Conservation (phyloP, 2,113 vertebrate species). For the Phalacrocorax brasilianus region DNA sequence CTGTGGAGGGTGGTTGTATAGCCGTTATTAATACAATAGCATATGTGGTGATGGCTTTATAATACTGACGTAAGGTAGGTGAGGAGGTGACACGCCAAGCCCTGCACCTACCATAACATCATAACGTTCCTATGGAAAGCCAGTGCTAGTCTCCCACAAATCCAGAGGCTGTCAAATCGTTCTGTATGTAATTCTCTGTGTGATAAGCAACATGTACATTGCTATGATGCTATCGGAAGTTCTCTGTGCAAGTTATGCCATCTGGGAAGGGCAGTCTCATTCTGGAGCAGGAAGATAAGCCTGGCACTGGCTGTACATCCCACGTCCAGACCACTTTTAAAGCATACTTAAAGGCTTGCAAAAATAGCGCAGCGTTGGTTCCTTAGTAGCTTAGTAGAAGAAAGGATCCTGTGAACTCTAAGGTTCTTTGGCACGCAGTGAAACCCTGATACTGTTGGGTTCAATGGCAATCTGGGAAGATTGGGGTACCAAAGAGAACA, state of each 20-base stretch:
- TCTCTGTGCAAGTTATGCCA: background rate
- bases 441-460: background rate
- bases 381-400: background rate
- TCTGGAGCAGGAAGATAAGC: background rate
- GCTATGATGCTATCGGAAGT: background rate
- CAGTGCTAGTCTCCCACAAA: background rate
- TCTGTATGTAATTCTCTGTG: background rate
- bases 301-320: background rate
- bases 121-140: fast-evolving
- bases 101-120: background rate
- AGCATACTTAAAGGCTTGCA: background rate
- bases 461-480: background rate
- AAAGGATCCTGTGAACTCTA: background rate
- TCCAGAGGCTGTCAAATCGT: background rate
- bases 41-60: background rate
- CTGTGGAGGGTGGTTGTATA: background rate
- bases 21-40: background rate
- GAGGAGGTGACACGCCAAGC: background rate
- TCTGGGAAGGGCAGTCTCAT: background rate
- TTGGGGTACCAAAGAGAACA: background rate
- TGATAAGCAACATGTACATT: conserved; percentile 25
- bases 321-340: background rate
- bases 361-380: background rate
- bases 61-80: background rate
- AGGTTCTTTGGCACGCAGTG: background rate